Evolutionary conservation across 2,113 vertebrate genomes (phyloP).

Genomic region (Picathartes gymnocephalus): DNA sequence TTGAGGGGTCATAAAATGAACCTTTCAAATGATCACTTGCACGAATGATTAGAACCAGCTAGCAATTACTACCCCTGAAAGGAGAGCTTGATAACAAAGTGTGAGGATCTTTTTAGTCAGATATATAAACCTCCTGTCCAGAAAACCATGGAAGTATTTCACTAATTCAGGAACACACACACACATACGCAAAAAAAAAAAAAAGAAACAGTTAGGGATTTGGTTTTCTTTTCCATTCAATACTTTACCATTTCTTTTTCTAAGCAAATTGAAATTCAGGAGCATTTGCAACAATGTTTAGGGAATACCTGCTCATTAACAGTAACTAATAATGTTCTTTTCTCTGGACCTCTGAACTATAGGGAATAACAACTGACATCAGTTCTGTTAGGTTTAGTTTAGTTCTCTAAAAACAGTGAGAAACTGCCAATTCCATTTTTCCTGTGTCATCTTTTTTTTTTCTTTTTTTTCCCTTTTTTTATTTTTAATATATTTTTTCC

Average conservation of each 20-base stretch:
- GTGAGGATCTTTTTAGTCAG: not conserved
- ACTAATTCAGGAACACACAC: not conserved
- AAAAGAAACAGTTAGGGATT: not conserved
- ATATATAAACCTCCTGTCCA: not conserved
- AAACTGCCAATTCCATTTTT: not conserved
- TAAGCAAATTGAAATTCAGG: conserved; percentile 9
- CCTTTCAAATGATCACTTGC: conserved; percentile 56
- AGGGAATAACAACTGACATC: not conserved
- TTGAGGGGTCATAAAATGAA: conserved; percentile 67
- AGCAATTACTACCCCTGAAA: conserved; percentile 33
- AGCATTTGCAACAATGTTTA: not conserved
- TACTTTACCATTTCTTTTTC: not conserved
- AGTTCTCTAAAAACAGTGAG: not conserved
- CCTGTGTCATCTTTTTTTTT: not conserved
- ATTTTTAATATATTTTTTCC: not conserved
- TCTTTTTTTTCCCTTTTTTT: not conserved
- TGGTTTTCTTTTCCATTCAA: not conserved
- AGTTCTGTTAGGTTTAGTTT: not conserved
- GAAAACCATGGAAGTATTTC: not conserved
- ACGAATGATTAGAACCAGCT: conserved; percentile 64
- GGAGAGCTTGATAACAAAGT: conserved; percentile 14
- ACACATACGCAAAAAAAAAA: not conserved
- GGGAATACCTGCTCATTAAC: conserved; percentile 52
- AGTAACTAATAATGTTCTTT: conserved; percentile 13
- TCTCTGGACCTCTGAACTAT: not conserved